Percentiles rank a stretch among this genome's conserved stretches.
These are phyloP conservation scores for Pachypeltis micranthus DNA, from an alignment of 1,140 invertebrate genomes.

Conservation along the genomic window DNA sequence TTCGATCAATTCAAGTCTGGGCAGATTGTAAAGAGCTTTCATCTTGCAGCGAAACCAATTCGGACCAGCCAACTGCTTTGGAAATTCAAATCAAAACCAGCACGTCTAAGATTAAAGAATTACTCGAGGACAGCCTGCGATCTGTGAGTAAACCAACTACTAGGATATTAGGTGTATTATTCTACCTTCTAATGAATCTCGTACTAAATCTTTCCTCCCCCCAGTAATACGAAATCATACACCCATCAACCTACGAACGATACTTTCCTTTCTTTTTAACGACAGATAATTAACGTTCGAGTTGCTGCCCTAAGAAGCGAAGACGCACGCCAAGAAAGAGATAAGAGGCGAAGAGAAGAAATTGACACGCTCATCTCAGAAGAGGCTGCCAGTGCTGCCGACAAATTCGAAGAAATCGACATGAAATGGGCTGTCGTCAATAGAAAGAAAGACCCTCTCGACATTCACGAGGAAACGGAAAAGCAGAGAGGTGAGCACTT, in stretches of 20 bases:
- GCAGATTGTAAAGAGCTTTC: no score
- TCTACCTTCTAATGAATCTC: no score
- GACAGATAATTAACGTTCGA: conserved; percentile 48
- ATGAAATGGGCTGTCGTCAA: conserved; percentile 60
- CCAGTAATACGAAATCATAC: no score
- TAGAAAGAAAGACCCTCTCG: conserved; percentile 61
- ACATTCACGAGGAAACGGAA: conserved; percentile 56
- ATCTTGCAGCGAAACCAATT: no score
- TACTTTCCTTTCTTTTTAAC: conserved; percentile 9
- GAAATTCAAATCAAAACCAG: conserved; percentile 43
- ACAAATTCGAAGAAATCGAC: conserved; percentile 57
- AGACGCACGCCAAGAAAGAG: conserved; percentile 39
- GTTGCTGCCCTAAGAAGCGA: conserved; percentile 56
- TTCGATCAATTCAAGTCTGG: no score
- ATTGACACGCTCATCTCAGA: conserved; percentile 47
- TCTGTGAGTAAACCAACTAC: conserved; percentile 46
- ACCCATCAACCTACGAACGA: conserved; percentile 13
- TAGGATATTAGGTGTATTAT: no score
- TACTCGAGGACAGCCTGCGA: conserved; percentile 53
- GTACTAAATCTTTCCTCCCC: no score
- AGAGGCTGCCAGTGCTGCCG: conserved; percentile 47
- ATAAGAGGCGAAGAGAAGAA: conserved; percentile 36
- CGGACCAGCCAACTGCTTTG: conserved; percentile 22
- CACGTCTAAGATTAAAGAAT: conserved; percentile 42
- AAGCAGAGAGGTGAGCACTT: conserved; percentile 51